Evolutionary conservation across 2,797 vertebrate species (phyloP).

Genomic region (Pangasius larnaudii): DNA sequence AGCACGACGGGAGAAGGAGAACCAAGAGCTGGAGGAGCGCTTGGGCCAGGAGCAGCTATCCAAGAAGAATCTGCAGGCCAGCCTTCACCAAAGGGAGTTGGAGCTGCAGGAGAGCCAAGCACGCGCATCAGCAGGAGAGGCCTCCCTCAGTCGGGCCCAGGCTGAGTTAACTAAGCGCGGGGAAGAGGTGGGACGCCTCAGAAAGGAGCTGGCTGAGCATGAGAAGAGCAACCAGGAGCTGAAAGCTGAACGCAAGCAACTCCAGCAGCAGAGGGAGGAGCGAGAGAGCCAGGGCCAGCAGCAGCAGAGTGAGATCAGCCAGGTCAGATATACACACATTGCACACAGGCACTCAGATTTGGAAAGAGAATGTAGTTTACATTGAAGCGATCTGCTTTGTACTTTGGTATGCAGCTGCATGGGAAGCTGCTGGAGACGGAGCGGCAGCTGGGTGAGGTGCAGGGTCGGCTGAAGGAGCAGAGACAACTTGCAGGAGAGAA

Average conservation of each 20-base stretch:
- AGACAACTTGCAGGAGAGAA: conserved; percentile 96
- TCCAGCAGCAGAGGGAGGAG: conserved; percentile 92
- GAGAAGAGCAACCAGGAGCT: conserved; percentile 89
- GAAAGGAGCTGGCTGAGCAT: conserved; percentile 83
- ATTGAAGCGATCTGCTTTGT: conserved; percentile 5
- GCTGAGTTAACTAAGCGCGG: conserved; percentile 80
- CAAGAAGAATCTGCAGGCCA: conserved; percentile 82
- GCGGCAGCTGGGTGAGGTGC: conserved; percentile 90
- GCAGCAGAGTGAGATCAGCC: conserved; percentile 91
- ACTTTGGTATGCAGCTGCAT: conserved; percentile 81
- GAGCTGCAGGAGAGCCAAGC: conserved; percentile 90
- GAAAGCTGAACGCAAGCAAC: conserved; percentile 90
- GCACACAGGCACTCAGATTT: background rate
- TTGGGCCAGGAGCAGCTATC: conserved; percentile 78
- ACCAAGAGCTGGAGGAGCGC: conserved; percentile 83
- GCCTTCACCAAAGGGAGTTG: conserved; percentile 85
- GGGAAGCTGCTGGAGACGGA: conserved; percentile 93
- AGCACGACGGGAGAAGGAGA: conserved; percentile 82
- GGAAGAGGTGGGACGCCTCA: conserved; percentile 82
- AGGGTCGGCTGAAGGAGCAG: conserved; percentile 95
- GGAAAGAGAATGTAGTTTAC: background rate
- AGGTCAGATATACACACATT: conserved; percentile 74
- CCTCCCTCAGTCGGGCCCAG: conserved; percentile 81
- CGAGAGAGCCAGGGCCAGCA: conserved; percentile 89
- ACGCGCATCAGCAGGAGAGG: conserved; percentile 79